Evolutionary conservation across 2,888 invertebrate species (phyloP).

Genomic region (Drosophila melanosoma): DNA sequence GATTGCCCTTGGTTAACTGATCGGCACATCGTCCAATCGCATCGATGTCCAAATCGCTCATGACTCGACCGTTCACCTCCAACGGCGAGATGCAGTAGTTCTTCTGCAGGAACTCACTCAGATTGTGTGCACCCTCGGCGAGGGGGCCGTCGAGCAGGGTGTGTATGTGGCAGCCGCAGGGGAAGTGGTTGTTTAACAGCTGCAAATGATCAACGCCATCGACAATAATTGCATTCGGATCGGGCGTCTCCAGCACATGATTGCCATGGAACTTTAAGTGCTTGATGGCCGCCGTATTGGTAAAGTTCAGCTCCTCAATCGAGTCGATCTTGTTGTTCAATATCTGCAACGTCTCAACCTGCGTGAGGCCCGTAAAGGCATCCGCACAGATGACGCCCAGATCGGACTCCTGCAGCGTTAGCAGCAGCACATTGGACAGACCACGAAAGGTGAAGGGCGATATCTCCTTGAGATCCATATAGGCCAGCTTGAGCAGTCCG

Average conservation of each 20-base stretch:
- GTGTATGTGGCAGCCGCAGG: slow-evolving; percentile 94
- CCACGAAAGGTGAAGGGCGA: slow-evolving; percentile 91
- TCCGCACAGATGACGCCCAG: slow-evolving; percentile 90
- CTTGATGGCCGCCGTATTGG: slow-evolving; percentile 89
- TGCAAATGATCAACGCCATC: slow-evolving; percentile 90
- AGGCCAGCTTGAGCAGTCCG: slow-evolving; percentile 92
- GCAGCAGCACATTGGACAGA: slow-evolving; percentile 89
- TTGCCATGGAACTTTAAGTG: slow-evolving; percentile 92
- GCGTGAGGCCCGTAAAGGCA: slow-evolving; percentile 91
- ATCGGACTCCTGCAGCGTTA: slow-evolving; percentile 93
- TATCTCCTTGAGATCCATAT: slow-evolving; percentile 92
- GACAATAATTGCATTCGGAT: slow-evolving; percentile 88
- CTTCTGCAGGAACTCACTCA: slow-evolving; percentile 88
- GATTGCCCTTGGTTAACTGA: slow-evolving; percentile 88
- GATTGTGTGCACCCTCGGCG: slow-evolving; percentile 88
- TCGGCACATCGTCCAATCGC: slow-evolving; percentile 89
- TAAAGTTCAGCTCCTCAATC: slow-evolving; percentile 90
- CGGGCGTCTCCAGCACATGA: slow-evolving; percentile 92
- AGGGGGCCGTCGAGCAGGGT: slow-evolving; percentile 91
- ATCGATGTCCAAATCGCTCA: slow-evolving; percentile 89
- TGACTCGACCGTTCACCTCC: slow-evolving; percentile 91
- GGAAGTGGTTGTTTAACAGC: slow-evolving; percentile 92
- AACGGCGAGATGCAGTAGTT: slow-evolving; percentile 95
- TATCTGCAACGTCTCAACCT: slow-evolving; percentile 90
- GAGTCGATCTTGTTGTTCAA: slow-evolving; percentile 94